Base-by-base conservation (phyloP, 2,113 vertebrate genomes). In the Neolamprologus ventralis region DNA sequence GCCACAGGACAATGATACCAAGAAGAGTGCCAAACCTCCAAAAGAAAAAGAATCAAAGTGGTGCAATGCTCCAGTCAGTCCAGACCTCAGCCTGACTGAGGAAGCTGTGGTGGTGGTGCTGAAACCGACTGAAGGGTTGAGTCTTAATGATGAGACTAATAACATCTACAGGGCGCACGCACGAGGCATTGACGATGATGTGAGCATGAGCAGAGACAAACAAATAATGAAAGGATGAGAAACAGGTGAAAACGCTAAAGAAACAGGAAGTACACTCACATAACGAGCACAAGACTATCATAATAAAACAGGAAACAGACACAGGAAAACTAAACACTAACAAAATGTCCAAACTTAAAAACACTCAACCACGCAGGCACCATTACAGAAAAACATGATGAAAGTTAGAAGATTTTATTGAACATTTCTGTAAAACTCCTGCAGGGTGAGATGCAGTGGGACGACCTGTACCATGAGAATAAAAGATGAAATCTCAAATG, bases 401-500 rank as follows among this genome's bases (percentile, higher is more conserved):
- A 40, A 40, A 68, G 1, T 68, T 3, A 14, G 10, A 68, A 68
- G 35, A 35, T 3, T 63, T 19, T 55, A 35, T n/a, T 1, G n/a
- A 40, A 68, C 7, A 0, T 7, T 13, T 5, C 3, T 33, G 9
- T 63, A 19, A 63, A 63, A 31, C 14, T 33, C 31, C 7, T 35
- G 33, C 19, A 68, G 63, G 19, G 10, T 37, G 33, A 2, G 11
- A 13, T 68, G 9, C 31, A n/a, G 9, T n/a, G 31, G 60, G 17
- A 35, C 33, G 0, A n/a, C 33, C 5, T 63, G 17, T 5, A n/a
- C 0, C 9, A 5, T 8, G 33, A 68, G 3, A 68, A 0, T 37
- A n/a, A 68, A 68, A 68, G 19, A 68, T 37, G 19, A n/a, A 13
- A 65, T 37, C 31, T 65, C 28, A 26, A 35, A 26, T 35, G 16